Base-by-base conservation (phyloP, 2,797 vertebrate species). In the Dipus sagitta region DNA sequence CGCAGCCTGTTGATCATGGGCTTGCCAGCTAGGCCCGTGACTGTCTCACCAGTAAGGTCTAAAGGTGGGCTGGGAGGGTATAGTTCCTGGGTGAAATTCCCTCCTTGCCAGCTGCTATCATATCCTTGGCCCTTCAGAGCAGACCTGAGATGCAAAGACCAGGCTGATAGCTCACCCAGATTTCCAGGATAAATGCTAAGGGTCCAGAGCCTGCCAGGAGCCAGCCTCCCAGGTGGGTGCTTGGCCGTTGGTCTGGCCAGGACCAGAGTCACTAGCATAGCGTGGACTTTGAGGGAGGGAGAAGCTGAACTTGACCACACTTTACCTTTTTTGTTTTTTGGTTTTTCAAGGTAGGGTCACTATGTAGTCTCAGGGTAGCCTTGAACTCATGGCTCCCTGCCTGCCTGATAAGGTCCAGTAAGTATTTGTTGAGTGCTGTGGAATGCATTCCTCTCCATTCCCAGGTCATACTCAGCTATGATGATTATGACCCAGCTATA, bases 141-240 rank as follows among this genome's bases (percentile, higher is more conserved):
- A 24, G 70, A 71, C 76, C 13, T 47, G 3, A 1, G 23, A 15
- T 30, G 17, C 28, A 24, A 62, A 42, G 64, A 42, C 52, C 1
- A 3, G n/a, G 47, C 20, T 5, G 1, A 34, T 20, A n/a, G 70
- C 60, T 52, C 58, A 47, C 82, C 64, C 38, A 30, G 18, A 17
- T 76, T 80, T 83, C 83, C 34, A 30, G 86, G 52, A 14, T 21
- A 11, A 70, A 64, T 20, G 64, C 82, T 0, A 13, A 71, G 77
- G 15, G 7, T 47, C 76, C 3, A 0, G 18, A 4, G 15, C 21
- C 60, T 18, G n/a, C 60, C 1, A 0, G 26, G 80, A 38, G 38
- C 58, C 47, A 34, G 26, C 24, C 34, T 47, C 4, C 38, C 26
- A 34, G 42, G 24, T 17, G 21, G 47, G 24, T 47, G 68, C 58